Conservation (phyloP, 2,113 vertebrate species). For the Procavia capensis region DNA sequence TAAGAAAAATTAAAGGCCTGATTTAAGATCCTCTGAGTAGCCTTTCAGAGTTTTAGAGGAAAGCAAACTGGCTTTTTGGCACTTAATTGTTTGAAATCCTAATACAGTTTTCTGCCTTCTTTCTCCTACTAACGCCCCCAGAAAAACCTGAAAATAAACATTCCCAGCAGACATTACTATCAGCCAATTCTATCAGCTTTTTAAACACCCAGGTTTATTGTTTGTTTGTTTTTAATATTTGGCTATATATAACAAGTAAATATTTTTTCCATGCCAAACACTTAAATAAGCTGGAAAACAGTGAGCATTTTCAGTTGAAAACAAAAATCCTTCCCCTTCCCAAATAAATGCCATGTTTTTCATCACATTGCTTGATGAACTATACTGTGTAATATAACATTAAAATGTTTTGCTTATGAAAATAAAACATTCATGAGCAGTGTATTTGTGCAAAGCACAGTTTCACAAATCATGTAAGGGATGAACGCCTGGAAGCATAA, state of each 20-base stretch:
- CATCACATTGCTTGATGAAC: conserved; percentile 39
- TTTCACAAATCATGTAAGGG: conserved; percentile 4
- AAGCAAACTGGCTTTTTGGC: background rate
- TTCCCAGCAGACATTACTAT: background rate
- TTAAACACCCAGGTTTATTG: background rate
- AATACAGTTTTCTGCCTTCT: background rate
- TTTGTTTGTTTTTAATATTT: background rate
- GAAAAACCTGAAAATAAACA: background rate
- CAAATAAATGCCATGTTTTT: conserved; percentile 15
- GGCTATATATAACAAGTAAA: background rate
- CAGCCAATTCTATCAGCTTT: background rate
- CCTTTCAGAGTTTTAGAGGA: background rate
- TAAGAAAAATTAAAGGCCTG: background rate
- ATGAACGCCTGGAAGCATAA: conserved; percentile 19
- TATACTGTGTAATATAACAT: conserved; percentile 20
- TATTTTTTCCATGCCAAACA: conserved; percentile 7
- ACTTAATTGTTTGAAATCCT: background rate
- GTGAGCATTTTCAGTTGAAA: background rate
- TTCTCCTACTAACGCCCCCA: background rate
- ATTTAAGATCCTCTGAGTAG: background rate
- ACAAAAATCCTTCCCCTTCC: background rate
- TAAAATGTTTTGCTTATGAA: conserved; percentile 62
- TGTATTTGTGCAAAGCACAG: conserved; percentile 44
- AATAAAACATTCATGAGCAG: conserved; percentile 57
- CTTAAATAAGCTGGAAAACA: background rate